Conservation (phyloP, 2,113 vertebrate species). For the Corythornis madagascariensis region DNA sequence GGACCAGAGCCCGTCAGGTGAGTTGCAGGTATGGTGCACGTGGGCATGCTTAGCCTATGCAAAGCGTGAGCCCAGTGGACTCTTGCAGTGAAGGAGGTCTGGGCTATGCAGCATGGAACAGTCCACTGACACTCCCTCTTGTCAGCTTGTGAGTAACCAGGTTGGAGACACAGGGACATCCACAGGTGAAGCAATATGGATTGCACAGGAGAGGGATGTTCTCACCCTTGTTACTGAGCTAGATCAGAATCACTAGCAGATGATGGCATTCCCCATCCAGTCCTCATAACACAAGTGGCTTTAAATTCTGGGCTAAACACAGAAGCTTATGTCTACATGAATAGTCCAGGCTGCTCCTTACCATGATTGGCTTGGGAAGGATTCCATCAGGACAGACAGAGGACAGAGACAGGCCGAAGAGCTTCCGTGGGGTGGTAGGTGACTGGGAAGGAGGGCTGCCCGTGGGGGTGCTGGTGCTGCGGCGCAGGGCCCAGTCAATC, state of each 20-base stretch:
- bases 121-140: background rate
- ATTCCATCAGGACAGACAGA: constrained; percentile 77
- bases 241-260: background rate
- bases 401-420: constrained; percentile 78
- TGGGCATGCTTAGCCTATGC: background rate
- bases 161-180: background rate
- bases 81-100: background rate
- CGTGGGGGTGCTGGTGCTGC: constrained; percentile 58
- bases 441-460: constrained; percentile 54
- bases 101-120: background rate
- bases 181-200: background rate
- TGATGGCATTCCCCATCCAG: accelerated
- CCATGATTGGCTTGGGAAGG: constrained; percentile 81
- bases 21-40: background rate
- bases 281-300: background rate
- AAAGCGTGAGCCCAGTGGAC: background rate
- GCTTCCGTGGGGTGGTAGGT: constrained; percentile 66
- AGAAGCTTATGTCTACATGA: background rate
- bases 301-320: background rate
- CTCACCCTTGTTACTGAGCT: background rate
- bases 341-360: constrained; percentile 29
- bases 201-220: background rate
- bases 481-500: constrained; percentile 80
- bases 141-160: background rate
- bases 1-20: background rate